A percentile compares a stretch with the other conserved stretches of the same genome.
Evolutionary conservation across 2,888 invertebrate species (phyloP).

Genomic region (Parnassius mnemosyne): DNA sequence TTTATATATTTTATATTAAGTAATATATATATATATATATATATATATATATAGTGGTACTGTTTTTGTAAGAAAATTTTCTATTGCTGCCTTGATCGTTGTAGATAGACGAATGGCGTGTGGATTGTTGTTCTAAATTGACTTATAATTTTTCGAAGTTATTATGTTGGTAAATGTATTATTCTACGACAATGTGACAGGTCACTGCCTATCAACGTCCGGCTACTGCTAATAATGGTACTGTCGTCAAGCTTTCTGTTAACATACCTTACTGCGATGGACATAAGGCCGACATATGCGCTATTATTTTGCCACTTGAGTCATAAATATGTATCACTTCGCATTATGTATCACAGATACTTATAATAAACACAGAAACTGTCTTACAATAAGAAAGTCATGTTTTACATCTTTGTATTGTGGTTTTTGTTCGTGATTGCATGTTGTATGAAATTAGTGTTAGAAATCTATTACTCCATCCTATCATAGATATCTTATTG

Average conservation of each 20-base stretch:
- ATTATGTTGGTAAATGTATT: slow-evolving; percentile 8
- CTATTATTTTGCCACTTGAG: neutral
- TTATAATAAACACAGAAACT: slow-evolving; percentile 18
- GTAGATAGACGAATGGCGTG: neutral
- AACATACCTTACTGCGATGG: neutral
- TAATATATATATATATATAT: neutral
- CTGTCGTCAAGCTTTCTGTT: neutral
- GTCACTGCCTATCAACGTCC: slow-evolving; percentile 17
- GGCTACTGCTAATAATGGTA: neutral
- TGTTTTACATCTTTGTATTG: too few species aligned
- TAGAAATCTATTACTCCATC: too few species aligned
- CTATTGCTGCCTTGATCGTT: neutral
- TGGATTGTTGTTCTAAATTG: neutral
- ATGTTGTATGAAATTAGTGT: too few species aligned
- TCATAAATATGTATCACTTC: slow-evolving; percentile 18
- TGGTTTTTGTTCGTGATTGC: too few species aligned
- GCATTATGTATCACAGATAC: slow-evolving; percentile 9
- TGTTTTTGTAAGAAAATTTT: slow-evolving; percentile 1
- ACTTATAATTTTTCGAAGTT: neutral
- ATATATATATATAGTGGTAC: neutral
- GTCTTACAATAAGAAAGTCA: neutral
- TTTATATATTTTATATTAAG: slow-evolving; percentile 8
- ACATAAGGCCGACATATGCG: slow-evolving; percentile 1
- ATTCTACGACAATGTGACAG: slow-evolving; percentile 7
- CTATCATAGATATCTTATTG: too few species aligned